Percentiles rank a stretch among this genome's conserved stretches.
Conservation (phyloP, 2,797 vertebrate genomes). For the Syngnathus rostellatus region DNA sequence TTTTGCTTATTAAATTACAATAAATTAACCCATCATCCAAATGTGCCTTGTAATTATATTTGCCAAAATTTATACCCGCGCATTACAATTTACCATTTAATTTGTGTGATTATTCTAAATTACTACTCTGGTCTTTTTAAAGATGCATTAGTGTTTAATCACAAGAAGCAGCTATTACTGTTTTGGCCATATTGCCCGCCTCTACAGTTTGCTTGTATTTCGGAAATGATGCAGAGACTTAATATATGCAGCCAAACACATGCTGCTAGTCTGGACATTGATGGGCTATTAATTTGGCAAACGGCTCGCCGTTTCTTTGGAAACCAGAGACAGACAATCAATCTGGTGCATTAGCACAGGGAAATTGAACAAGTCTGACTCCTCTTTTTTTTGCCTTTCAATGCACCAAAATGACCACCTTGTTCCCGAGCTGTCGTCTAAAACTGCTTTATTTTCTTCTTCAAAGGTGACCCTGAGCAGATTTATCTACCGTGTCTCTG, state of each 20-base stretch:
- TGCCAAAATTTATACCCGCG: conserved; percentile 12
- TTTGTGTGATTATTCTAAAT: conserved; percentile 29
- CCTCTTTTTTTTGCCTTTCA: conserved; percentile 51
- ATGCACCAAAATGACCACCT: conserved; percentile 48
- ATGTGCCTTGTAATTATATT: conserved; percentile 18
- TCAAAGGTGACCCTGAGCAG: conserved; percentile 3
- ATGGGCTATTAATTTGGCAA: conserved; percentile 48
- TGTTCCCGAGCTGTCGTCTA: conserved; percentile 32
- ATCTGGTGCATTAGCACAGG: conserved; percentile 45
- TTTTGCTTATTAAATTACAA: conserved; percentile 1
- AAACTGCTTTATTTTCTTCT: conserved; percentile 6
- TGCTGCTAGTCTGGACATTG: conserved; percentile 25
- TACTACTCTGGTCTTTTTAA: conserved; percentile 20
- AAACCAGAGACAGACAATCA: conserved; percentile 43
- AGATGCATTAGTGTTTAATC: conserved; percentile 11
- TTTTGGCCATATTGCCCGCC: conserved; percentile 25
- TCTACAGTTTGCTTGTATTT: conserved; percentile 27
- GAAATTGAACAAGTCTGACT: conserved; percentile 48
- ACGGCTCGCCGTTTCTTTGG: conserved; percentile 43
- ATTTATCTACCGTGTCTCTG: neutral
- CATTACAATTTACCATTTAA: conserved; percentile 23
- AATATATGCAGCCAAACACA: conserved; percentile 26
- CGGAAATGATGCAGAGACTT: conserved; percentile 38
- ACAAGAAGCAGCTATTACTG: conserved; percentile 23
- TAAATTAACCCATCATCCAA: conserved; percentile 6